Percentiles rank a stretch among this genome's conserved stretches.
These are phyloP conservation scores for Cyprichromis sp. DNA, from an alignment of 2,113 vertebrate species.

Conservation along the genomic window DNA sequence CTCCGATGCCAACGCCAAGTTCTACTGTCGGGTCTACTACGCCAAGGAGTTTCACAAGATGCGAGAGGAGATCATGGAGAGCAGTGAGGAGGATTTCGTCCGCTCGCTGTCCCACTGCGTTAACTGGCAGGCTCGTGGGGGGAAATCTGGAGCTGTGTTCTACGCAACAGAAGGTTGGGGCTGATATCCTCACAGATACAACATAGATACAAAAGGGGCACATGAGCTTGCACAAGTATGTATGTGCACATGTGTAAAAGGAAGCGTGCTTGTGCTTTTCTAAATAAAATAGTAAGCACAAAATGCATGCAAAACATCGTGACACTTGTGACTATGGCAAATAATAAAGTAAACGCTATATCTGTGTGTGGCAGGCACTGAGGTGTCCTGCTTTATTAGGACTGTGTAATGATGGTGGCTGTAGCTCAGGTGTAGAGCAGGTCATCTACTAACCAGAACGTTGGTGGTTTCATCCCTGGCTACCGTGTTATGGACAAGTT, in stretches of 20 bases:
- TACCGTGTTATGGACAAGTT: background rate
- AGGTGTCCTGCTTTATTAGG: background rate
- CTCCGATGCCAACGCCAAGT: slow-evolving; percentile 92
- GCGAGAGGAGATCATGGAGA: slow-evolving; percentile 92
- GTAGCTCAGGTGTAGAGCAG: background rate
- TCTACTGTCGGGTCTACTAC: slow-evolving; percentile 97
- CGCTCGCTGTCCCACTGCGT: slow-evolving; percentile 92
- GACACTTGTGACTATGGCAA: background rate
- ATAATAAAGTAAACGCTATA: background rate
- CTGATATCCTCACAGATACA: background rate
- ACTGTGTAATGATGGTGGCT: background rate
- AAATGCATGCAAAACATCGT: background rate
- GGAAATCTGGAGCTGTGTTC: slow-evolving; percentile 95
- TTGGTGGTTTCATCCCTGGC: background rate
- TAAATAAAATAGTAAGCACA: background rate
- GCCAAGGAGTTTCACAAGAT: slow-evolving; percentile 95
- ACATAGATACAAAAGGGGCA: background rate
- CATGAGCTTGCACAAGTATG: background rate
- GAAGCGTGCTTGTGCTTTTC: background rate
- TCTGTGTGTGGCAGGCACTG: background rate
- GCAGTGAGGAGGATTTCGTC: slow-evolving; percentile 90
- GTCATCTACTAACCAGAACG: background rate
- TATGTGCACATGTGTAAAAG: background rate
- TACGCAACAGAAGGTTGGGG: slow-evolving; percentile 87
- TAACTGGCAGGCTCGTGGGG: slow-evolving; percentile 95